Percentiles rank a stretch among this genome's conserved stretches.
These are phyloP conservation scores for Cassiopea andromeda DNA, from an alignment of 30 jellyfish, hydroid and myxozoan genomes.

Conservation along the genomic window DNA sequence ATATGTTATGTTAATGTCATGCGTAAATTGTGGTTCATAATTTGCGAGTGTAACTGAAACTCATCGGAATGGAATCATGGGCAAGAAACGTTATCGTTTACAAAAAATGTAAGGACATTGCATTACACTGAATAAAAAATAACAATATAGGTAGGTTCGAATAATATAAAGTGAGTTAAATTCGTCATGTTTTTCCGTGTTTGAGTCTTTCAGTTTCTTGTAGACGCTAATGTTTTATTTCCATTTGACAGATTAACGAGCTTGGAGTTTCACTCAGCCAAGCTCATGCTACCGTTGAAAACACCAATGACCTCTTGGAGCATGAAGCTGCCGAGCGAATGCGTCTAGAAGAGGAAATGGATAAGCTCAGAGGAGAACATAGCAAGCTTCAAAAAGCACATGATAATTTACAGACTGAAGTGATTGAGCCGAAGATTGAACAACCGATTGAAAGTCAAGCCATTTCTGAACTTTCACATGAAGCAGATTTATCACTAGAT, in stretches of 20 bases:
- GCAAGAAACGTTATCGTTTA: no score
- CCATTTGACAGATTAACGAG: slow-evolving; percentile 63
- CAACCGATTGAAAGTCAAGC: slow-evolving; percentile 44
- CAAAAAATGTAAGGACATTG: no score
- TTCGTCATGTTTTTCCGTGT: neutral
- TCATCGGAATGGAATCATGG: no score
- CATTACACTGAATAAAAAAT: no score
- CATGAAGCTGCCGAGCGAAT: slow-evolving; percentile 81
- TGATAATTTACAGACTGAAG: slow-evolving; percentile 55
- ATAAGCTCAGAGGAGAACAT: slow-evolving; percentile 58
- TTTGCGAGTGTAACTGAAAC: no score
- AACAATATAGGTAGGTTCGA: no score
- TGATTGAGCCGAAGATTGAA: slow-evolving; percentile 68
- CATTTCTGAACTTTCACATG: slow-evolving; percentile 41
- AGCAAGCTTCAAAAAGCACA: slow-evolving; percentile 41
- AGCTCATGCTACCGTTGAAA: slow-evolving; percentile 68
- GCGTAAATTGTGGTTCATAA: no score
- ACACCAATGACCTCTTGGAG: slow-evolving; percentile 81
- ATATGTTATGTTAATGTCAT: no score
- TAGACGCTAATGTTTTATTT: neutral
- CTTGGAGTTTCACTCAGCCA: slow-evolving; percentile 62
- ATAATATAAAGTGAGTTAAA: neutral
- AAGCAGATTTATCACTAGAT: slow-evolving; percentile 45
- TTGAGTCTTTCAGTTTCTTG: neutral
- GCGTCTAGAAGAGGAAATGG: slow-evolving; percentile 86